phyloP scores from a whole-genome alignment of 2,888 invertebrate species.

The Eumacrocentrus americanus region DNA sequence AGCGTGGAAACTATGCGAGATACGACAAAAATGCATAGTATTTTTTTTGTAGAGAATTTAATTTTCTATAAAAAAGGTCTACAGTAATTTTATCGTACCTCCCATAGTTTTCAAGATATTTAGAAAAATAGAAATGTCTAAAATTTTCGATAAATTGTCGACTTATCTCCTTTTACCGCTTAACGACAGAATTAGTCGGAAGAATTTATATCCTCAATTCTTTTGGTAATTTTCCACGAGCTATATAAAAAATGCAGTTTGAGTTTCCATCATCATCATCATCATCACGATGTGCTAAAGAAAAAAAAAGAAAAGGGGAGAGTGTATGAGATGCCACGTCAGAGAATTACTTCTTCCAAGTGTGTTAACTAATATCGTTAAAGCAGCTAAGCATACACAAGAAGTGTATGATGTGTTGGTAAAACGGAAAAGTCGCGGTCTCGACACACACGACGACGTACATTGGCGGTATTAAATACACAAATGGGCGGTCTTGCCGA shows the following conservation, averaged over 20 bases:
- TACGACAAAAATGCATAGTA: neutral
- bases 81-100: slow-evolving; percentile 52
- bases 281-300: slow-evolving; percentile 21
- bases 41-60: slow-evolving; percentile 8
- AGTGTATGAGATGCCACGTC: slow-evolving; percentile 22
- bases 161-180: too few species aligned
- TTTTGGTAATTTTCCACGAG: slow-evolving; percentile 46
- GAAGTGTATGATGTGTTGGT: neutral
- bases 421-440: neutral
- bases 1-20: neutral
- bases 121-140: too few species aligned
- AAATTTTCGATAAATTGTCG: too few species aligned
- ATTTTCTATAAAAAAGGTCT: slow-evolving; percentile 29
- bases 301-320: slow-evolving; percentile 11
- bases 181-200: too few species aligned
- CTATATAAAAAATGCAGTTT: neutral
- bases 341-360: slow-evolving; percentile 6
- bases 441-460: slow-evolving; percentile 29
- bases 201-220: too few species aligned
- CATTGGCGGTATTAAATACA: slow-evolving; percentile 45
- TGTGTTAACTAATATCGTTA: neutral
- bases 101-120: too few species aligned
- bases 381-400: slow-evolving; percentile 4
- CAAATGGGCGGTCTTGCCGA: slow-evolving; percentile 53
- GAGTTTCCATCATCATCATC: neutral